Conservation (phyloP, 2,113 vertebrate genomes). For the Urocynchramus pylzowi region DNA sequence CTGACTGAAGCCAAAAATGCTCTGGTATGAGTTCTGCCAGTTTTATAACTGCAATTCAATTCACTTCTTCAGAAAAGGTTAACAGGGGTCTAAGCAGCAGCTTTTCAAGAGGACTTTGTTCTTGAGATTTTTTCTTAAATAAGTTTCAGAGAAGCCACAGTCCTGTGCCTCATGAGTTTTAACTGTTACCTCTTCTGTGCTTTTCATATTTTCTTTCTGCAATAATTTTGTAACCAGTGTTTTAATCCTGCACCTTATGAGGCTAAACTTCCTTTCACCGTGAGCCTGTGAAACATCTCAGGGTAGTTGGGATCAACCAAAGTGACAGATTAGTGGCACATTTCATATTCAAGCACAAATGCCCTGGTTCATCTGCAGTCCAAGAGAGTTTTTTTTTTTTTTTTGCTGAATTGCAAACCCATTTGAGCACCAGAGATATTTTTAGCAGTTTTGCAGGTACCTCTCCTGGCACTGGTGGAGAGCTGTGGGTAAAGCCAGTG, state of each 20-base stretch:
- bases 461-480: background rate
- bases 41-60: constrained; percentile 20
- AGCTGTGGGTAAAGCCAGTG: background rate
- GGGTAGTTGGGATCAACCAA: background rate
- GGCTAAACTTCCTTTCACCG: background rate
- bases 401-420: background rate
- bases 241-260: background rate
- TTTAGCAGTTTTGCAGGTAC: background rate
- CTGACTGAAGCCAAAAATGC: background rate
- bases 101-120: background rate
- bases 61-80: constrained; percentile 21
- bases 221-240: background rate
- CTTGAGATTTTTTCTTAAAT: constrained; percentile 1
- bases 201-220: background rate
- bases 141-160: background rate
- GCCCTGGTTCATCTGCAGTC: background rate
- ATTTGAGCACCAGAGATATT: background rate
- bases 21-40: background rate
- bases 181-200: background rate
- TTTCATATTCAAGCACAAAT: background rate
- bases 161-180: background rate
- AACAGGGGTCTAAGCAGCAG: background rate
- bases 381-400: background rate
- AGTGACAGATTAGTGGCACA: background rate
- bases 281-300: background rate